Evolutionary conservation across 2,888 invertebrate species (phyloP).

Genomic region (Watsonalla binaria): DNA sequence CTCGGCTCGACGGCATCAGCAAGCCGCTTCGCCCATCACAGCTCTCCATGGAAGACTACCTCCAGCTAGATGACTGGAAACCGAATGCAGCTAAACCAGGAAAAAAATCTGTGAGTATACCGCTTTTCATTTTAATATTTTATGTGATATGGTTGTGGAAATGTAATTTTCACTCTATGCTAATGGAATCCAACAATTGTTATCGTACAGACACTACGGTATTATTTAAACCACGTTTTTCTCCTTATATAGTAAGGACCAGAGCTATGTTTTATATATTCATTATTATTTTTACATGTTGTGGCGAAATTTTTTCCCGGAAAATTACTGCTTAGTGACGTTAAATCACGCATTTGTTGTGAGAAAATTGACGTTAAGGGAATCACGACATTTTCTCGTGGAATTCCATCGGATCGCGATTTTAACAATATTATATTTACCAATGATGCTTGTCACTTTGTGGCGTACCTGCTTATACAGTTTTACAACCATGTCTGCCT

Average conservation of each 20-base stretch:
- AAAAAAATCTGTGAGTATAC: slow-evolving; percentile 90
- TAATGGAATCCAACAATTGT: slow-evolving; percentile 5
- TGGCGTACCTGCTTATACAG: slow-evolving; percentile 12
- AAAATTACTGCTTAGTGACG: not conserved
- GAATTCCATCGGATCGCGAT: not conserved
- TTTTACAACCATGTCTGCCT: slow-evolving; percentile 31
- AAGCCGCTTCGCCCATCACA: slow-evolving; percentile 84
- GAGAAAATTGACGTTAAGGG: not conserved
- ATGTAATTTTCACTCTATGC: slow-evolving; percentile 14
- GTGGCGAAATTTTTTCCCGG: not conserved
- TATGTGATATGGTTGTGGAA: slow-evolving; percentile 29
- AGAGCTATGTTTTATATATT: too few species aligned
- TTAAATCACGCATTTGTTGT: not conserved
- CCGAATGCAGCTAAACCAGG: slow-evolving; percentile 82
- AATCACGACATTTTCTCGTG: not conserved
- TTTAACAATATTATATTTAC: not conserved
- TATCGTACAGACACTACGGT: too few species aligned
- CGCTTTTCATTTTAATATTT: slow-evolving; percentile 5
- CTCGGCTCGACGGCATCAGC: slow-evolving; percentile 94
- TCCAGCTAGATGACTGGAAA: slow-evolving; percentile 90
- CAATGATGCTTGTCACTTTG: not conserved
- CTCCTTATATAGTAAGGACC: too few species aligned
- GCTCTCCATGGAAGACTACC: slow-evolving; percentile 94
- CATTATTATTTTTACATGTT: not conserved
- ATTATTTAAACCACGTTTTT: too few species aligned